A percentile compares a stretch with the other conserved stretches of the same genome.
Conservation (phyloP, 2,113 vertebrate genomes). For the Empidonax traillii region DNA sequence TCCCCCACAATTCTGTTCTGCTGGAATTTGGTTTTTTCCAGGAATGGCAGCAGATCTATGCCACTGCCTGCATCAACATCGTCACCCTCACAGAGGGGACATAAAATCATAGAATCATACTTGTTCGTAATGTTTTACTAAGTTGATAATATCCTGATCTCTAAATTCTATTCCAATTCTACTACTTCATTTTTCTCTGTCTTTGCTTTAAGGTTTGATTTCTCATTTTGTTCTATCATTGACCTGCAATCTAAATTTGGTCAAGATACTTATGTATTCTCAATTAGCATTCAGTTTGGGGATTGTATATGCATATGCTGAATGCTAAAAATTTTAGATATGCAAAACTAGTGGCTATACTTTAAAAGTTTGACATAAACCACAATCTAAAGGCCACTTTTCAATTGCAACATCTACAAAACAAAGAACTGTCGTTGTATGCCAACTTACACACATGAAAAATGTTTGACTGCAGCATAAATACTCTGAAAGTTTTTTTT, state of each 20-base stretch:
- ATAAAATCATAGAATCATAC: not conserved
- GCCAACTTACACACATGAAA: not conserved
- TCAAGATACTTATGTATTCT: not conserved
- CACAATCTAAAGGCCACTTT: not conserved
- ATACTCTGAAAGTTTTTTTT: not conserved
- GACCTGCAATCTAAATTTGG: not conserved
- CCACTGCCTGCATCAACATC: not conserved
- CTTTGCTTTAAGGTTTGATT: not conserved
- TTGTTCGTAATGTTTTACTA: not conserved
- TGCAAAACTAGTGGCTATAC: not conserved
- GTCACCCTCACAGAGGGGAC: not conserved
- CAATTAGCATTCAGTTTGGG: not conserved
- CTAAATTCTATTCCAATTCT: not conserved
- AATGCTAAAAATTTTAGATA: not conserved
- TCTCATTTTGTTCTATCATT: not conserved
- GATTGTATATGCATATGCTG: not conserved
- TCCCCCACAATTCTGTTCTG: not conserved
- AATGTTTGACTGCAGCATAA: not conserved
- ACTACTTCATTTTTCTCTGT: not conserved
- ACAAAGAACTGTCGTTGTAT: not conserved
- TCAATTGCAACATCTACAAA: not conserved
- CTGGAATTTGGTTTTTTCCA: not conserved
- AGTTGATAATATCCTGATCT: not conserved
- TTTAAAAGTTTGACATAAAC: not conserved
- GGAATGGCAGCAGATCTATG: not conserved